Base-by-base conservation (phyloP, 2,888 invertebrate species). In the Pocota personata region DNA sequence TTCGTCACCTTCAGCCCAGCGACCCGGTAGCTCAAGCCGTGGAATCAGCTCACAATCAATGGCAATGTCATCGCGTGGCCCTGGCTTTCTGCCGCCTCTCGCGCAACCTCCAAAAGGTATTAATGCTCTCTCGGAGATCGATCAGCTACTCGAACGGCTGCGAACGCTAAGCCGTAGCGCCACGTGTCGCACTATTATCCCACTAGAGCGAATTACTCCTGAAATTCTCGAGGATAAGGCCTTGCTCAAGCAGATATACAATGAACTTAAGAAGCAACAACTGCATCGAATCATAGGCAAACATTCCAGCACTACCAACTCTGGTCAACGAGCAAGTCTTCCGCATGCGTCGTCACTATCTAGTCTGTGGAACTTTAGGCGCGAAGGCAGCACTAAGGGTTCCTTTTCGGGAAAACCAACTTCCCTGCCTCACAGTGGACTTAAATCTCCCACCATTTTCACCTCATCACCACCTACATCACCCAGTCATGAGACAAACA, bases 201-300 rank as follows among this genome's bases (percentile, higher is more conserved):
- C 95, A 76, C 12, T 88, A 0, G 95, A 96, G 87, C 94, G 94
- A 90, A 95, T 96, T 76, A 95, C 96, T 88, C 95, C 95, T 67
- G 95, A 95, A 89, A 93, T 97, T 64, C 92, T 97, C 67, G 95
- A 95, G 8, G 95, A 97, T 91, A 94, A 96, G 88, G 95, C 95
- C 89, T 93, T 96, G 27, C 92, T 97, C 67, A 96, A 96, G 32
- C 90, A 90, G 79, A 89, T 92, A 3, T 92, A 92, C 75, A 91
- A 90, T 55, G 88, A 89, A 35, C 88, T 92, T 12, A 92, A 92
- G 40, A 91, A 92, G 69, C 91, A 92, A 64, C 92, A 92, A 75
- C 82, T 92, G 2, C 91, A 91, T 82, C 89, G 91, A 4, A 88
- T 90, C 46, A 82, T 92, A 35, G 88, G 88, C 16, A 88, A 88